Evolutionary conservation across 2,888 invertebrate genomes (phyloP).

Genomic region (Aricia artaxerxes): DNA sequence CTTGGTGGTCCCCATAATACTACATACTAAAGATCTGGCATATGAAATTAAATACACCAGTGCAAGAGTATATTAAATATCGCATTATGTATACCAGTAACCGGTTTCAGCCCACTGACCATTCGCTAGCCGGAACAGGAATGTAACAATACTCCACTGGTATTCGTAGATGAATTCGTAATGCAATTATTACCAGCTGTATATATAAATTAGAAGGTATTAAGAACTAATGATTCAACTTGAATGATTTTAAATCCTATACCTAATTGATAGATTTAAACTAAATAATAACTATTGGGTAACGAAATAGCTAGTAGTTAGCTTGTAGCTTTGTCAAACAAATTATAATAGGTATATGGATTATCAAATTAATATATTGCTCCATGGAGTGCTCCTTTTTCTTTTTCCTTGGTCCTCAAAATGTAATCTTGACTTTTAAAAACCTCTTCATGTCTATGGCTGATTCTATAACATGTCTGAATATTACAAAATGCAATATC

Average conservation of each 20-base stretch:
- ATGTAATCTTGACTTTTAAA: background rate
- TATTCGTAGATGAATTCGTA: background rate
- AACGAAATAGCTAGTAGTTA: background rate
- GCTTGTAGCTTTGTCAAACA: no score
- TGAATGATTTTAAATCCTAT: background rate
- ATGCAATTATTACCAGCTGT: background rate
- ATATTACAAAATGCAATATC: background rate
- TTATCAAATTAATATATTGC: background rate
- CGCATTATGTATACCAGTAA: constrained; percentile 31
- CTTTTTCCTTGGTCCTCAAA: no score
- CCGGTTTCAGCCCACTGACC: constrained; percentile 38
- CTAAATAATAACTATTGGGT: background rate
- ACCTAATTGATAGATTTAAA: background rate
- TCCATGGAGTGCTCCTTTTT: background rate
- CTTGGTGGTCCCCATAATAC: background rate
- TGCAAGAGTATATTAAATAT: background rate
- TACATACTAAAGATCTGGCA: background rate
- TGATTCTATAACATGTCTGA: background rate
- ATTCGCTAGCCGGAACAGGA: constrained; percentile 38
- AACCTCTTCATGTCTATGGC: background rate
- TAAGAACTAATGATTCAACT: background rate
- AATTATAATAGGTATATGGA: no score
- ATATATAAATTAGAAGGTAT: background rate
- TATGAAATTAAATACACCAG: background rate
- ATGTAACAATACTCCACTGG: constrained; percentile 24